These are phyloP conservation scores for Amia ocellicauda DNA, from an alignment of 2,113 vertebrate species.

Conservation along the genomic window DNA sequence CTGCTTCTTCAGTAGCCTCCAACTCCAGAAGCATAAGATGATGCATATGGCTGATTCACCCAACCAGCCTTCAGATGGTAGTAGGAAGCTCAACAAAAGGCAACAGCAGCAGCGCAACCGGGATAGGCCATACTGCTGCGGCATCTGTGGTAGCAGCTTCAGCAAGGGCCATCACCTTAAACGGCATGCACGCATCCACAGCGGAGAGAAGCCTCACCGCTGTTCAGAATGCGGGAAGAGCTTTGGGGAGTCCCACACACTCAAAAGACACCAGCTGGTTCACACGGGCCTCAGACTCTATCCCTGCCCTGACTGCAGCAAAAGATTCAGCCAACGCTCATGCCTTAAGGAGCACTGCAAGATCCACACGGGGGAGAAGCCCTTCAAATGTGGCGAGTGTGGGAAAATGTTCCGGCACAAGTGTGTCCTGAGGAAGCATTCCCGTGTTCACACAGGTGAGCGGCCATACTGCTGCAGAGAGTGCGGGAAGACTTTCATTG, in stretches of 20 bases:
- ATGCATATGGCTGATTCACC: too few species aligned
- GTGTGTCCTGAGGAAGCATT: constrained; percentile 42
- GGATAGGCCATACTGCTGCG: neutral
- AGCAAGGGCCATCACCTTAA: neutral
- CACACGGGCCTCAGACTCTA: neutral
- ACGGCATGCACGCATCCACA: neutral
- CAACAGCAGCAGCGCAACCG: neutral
- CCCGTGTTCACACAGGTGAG: constrained; percentile 62
- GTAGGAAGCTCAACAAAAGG: too few species aligned
- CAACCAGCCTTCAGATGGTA: too few species aligned
- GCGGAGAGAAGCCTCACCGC: neutral
- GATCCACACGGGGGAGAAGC: too few species aligned
- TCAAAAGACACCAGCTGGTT: neutral
- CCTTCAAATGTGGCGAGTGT: too few species aligned
- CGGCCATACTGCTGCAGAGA: constrained; percentile 46
- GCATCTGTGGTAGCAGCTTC: neutral
- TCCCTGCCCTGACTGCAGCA: neutral
- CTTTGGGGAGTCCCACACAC: neutral
- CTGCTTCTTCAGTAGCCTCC: too few species aligned
- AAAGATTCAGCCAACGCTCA: neutral
- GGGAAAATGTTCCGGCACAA: too few species aligned
- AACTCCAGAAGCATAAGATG: too few species aligned
- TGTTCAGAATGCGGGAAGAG: neutral
- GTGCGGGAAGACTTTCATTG: constrained; percentile 49
- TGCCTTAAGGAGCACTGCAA: too few species aligned